These are phyloP conservation scores for Acridotheres tristis DNA, from an alignment of 2,797 vertebrate species.

Conservation along the genomic window DNA sequence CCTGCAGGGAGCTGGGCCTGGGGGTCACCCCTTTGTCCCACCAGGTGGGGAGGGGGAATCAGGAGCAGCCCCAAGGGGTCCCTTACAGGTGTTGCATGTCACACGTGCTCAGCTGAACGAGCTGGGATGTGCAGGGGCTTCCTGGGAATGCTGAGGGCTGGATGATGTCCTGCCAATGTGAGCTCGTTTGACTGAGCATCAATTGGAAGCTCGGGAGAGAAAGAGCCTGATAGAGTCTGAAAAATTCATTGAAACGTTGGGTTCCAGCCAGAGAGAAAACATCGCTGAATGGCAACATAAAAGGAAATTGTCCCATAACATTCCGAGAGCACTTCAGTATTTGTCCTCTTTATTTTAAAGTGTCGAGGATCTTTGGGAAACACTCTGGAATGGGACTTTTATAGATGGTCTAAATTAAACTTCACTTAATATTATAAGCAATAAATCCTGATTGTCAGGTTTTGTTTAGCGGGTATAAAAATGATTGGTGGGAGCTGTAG, in stretches of 20 bases:
- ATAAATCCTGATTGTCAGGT: slow-evolving; percentile 64
- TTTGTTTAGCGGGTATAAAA: slow-evolving; percentile 66
- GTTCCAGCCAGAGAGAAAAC: slow-evolving; percentile 52
- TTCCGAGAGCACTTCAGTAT: slow-evolving; percentile 56
- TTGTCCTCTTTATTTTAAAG: slow-evolving; percentile 67
- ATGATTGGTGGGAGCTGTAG: slow-evolving; percentile 65
- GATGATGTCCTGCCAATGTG: background rate
- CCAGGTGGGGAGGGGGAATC: background rate
- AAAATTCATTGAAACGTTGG: slow-evolving; percentile 47
- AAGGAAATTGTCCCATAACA: slow-evolving; percentile 65
- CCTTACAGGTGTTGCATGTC: accelerated
- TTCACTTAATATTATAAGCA: slow-evolving; percentile 61
- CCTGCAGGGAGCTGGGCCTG: too few species aligned
- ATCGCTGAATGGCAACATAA: slow-evolving; percentile 53
- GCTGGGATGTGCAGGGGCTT: background rate
- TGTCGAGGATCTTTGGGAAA: slow-evolving; percentile 57
- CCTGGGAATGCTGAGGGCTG: background rate
- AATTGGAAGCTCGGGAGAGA: slow-evolving; percentile 16
- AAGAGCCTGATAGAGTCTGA: slow-evolving; percentile 31
- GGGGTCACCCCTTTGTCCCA: background rate
- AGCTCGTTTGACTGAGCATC: slow-evolving; percentile 4
- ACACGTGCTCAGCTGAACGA: background rate
- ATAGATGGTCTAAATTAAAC: slow-evolving; percentile 67
- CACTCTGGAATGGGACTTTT: slow-evolving; percentile 56
- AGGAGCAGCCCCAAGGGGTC: accelerated